These are phyloP conservation scores for Megalops cyprinoides DNA, from an alignment of 2,797 vertebrate genomes.

Conservation along the genomic window DNA sequence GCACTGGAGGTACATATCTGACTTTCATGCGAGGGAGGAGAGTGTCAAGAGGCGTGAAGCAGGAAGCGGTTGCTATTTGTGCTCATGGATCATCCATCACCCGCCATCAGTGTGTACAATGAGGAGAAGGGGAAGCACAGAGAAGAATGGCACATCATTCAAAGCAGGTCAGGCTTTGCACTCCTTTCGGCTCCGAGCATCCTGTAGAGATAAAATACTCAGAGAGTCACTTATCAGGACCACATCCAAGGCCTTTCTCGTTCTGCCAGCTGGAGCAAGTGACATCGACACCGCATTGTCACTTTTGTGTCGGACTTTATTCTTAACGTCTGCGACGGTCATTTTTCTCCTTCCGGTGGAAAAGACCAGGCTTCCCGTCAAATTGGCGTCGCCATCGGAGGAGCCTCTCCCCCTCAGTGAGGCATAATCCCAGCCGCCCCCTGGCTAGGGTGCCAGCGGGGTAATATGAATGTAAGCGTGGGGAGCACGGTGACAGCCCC, in stretches of 20 bases:
- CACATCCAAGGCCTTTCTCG: background rate
- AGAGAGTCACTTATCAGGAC: background rate
- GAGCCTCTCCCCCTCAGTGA: background rate
- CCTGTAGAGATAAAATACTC: background rate
- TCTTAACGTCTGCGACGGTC: background rate
- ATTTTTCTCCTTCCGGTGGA: background rate
- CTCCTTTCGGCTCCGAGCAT: background rate
- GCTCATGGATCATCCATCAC: background rate
- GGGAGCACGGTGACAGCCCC: slow-evolving; percentile 13
- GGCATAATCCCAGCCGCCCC: slow-evolving; percentile 25
- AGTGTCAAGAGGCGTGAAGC: background rate
- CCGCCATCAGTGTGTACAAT: slow-evolving; percentile 1
- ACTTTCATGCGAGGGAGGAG: background rate
- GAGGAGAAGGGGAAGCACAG: slow-evolving; percentile 5
- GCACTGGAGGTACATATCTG: background rate
- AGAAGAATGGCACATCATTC: background rate
- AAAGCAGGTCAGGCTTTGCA: background rate
- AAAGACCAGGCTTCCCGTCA: background rate
- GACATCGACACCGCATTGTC: background rate
- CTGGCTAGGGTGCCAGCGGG: background rate
- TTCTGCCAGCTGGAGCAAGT: background rate
- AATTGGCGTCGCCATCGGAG: background rate
- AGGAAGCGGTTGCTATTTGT: slow-evolving; percentile 7
- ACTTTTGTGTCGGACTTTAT: background rate
- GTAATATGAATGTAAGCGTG: slow-evolving; percentile 24